Percentiles rank a stretch among this genome's conserved stretches.
phyloP scores from a whole-genome alignment of 2,113 vertebrate genomes.

The Lepus europaeus region DNA sequence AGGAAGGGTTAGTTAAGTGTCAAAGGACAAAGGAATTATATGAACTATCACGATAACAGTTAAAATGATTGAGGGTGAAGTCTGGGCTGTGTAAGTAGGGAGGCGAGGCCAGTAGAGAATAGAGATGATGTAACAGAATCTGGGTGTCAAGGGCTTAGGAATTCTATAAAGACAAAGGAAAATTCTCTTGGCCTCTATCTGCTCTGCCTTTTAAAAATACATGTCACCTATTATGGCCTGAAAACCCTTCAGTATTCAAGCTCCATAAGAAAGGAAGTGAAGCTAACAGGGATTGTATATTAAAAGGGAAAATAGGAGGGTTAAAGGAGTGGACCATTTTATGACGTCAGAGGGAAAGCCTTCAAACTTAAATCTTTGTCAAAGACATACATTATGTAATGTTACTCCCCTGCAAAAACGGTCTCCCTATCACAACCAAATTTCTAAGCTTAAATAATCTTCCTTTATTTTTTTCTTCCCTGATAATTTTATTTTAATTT shows the following conservation, averaged over 20 bases:
- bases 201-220: not conserved
- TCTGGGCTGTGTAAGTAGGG: not conserved
- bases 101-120: not conserved
- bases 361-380: not conserved
- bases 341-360: not conserved
- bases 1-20: not conserved
- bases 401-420: not conserved
- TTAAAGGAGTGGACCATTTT: not conserved
- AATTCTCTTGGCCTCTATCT: slow-evolving; percentile 57
- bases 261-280: not conserved
- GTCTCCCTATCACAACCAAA: not conserved
- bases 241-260: not conserved
- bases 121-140: not conserved
- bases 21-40: not conserved
- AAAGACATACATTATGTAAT: not conserved
- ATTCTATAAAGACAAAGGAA: slow-evolving; percentile 72
- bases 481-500: not conserved
- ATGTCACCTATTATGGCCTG: not conserved
- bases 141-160: slow-evolving; percentile 39
- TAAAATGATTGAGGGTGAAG: not conserved
- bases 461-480: not conserved
- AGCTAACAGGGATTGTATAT: not conserved
- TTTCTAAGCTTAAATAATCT: not conserved
- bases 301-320: not conserved
- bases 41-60: not conserved